phyloP scores from a whole-genome alignment of 2,113 vertebrate species.

The Manacus vitellinus region DNA sequence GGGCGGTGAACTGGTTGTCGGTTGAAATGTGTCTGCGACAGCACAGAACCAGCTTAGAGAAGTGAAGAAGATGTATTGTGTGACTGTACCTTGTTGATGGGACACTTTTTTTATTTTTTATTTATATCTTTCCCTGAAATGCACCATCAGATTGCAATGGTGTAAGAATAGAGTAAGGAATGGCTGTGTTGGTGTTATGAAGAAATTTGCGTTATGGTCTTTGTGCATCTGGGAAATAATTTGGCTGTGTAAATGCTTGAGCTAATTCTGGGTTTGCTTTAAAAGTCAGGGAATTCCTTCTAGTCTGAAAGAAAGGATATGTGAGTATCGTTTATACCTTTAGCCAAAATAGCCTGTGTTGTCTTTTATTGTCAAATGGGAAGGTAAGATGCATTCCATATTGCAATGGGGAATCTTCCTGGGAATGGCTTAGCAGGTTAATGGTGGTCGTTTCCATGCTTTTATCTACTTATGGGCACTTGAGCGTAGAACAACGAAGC shows the following conservation, averaged over 20 bases:
- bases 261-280: background rate
- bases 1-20: background rate
- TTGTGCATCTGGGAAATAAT: background rate
- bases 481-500: background rate
- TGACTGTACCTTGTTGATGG: background rate
- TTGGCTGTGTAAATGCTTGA: background rate
- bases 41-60: background rate
- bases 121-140: background rate
- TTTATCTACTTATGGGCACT: background rate
- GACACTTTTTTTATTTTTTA: background rate
- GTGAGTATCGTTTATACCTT: background rate
- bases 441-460: background rate
- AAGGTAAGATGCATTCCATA: background rate
- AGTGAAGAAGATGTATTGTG: background rate
- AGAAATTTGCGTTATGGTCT: background rate
- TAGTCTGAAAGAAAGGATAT: background rate
- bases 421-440: background rate
- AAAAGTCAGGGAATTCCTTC: background rate
- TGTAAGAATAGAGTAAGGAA: background rate
- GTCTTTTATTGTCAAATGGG: background rate
- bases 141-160: background rate
- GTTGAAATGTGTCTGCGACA: background rate
- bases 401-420: background rate
- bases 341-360: background rate
- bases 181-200: fast-evolving